Evolutionary conservation across 2,113 vertebrate species (phyloP).

Genomic region (Microtus montanus): DNA sequence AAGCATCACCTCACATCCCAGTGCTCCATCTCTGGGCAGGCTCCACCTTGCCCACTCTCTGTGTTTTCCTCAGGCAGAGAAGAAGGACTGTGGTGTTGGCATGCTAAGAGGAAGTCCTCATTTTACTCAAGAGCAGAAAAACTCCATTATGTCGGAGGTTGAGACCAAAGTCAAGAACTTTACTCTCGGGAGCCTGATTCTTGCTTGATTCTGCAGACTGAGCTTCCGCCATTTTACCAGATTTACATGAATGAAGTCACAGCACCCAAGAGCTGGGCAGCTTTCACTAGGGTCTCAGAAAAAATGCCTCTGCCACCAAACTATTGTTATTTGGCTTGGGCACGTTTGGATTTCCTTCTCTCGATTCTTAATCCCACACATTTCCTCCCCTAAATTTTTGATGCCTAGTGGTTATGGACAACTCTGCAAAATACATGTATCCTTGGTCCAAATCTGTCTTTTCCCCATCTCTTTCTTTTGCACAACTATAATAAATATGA

Average conservation of each 20-base stretch:
- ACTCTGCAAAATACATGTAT: not conserved
- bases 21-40: constrained; percentile 32
- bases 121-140: constrained; percentile 26
- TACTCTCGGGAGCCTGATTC: not conserved
- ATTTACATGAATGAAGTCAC: not conserved
- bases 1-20: constrained; percentile 51
- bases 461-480: not conserved
- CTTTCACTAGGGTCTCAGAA: not conserved
- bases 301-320: not conserved
- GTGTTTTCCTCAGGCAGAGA: not conserved
- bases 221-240: not conserved
- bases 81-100: not conserved
- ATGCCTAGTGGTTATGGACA: not conserved
- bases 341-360: not conserved
- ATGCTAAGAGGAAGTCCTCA: not conserved
- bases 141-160: not conserved
- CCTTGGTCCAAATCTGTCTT: not conserved
- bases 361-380: not conserved
- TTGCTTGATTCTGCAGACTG: not conserved
- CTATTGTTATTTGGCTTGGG: not conserved
- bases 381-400: not conserved
- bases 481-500: not conserved
- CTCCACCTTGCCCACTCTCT: not conserved
- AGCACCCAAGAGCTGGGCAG: fast-evolving
- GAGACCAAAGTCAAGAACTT: not conserved